Percentiles rank a stretch among this genome's conserved stretches.
Evolutionary conservation across 2,797 vertebrate genomes (phyloP).

Genomic region (Aplochiton taeniatus): DNA sequence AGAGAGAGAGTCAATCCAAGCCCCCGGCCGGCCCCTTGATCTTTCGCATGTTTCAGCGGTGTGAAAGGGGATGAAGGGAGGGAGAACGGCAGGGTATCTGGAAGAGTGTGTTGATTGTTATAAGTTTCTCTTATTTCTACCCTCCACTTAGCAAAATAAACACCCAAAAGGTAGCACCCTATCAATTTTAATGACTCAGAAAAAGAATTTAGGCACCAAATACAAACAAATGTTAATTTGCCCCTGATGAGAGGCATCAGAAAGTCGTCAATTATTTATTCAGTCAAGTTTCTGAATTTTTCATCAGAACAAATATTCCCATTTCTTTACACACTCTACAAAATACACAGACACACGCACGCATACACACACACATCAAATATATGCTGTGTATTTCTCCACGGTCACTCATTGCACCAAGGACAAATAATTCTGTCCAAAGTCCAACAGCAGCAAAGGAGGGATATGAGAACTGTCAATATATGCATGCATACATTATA

Average conservation of each 20-base stretch:
- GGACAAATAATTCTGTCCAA: conserved; percentile 73
- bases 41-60: conserved; percentile 80
- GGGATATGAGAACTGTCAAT: conserved; percentile 61
- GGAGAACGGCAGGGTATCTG: conserved; percentile 69
- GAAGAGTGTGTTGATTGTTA: conserved; percentile 78
- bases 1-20: conserved; percentile 67
- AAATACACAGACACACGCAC: conserved; percentile 10
- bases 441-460: conserved; percentile 64
- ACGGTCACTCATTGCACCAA: conserved; percentile 67
- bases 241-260: conserved; percentile 75
- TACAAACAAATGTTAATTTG: conserved; percentile 82
- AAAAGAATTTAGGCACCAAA: conserved; percentile 81
- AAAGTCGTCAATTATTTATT: conserved; percentile 82
- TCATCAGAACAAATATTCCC: conserved; percentile 84
- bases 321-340: conserved; percentile 71
- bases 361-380: conserved; percentile 61
- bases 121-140: conserved; percentile 76
- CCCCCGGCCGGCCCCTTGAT: conserved; percentile 80
- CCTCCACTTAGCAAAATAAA: conserved; percentile 79
- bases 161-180: conserved; percentile 75
- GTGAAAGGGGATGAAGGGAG: conserved; percentile 80
- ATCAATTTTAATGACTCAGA: conserved; percentile 84
- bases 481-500: conserved; percentile 73
- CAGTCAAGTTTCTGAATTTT: conserved; percentile 81
- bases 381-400: conserved; percentile 71